Evolutionary conservation across 1,140 invertebrate genomes (phyloP), one percentile per base, ranked within the genome.

Genomic region (Hyposmocoma kahamanoa): DNA sequence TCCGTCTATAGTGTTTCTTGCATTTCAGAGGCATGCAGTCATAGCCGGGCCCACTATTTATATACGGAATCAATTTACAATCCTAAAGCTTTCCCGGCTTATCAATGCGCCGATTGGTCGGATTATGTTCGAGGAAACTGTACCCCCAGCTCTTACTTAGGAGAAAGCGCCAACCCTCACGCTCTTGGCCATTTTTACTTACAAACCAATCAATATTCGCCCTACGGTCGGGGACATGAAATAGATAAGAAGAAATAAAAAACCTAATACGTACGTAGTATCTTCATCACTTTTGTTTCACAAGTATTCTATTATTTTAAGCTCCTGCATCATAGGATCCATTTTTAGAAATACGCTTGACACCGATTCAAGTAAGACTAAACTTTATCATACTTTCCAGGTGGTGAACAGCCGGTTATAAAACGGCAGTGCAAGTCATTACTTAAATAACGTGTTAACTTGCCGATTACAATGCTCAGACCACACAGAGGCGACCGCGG

Each of bases 51-150:
- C 0, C 90, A 90, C 50, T 69, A 88, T 30, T 92, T 91, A 57
- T 92, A 89, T 51, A 90, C 87, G 0, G 90, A 92, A 69, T 91
- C 90, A 17, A 88, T 93, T 5, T 80, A 86, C 28, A 88, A 87
- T 1, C 79, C 87, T 4, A 76, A 78, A 41, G 88, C 87, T 3
- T 89, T 92, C 45, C 59, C 74, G 15, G 87, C 90, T 0, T 79
- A 72, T 18, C 71, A 84, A 21, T 92, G 90, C 58, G 58, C 76
- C 15, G 84, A 61, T n/a, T 89, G 90, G 86, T 68, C 86, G 20
- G 77, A 88, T 47, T 89, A 87, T 50, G 63, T 78, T 42, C 71
- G 63, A 4, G 87, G 87, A 19, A 72, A 79, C 11, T 92, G 91
- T 24, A 45, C 4, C 22, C 19, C 17, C 2, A 38, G 1, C n/a